Percentiles rank a stretch among this genome's conserved stretches.
Evolutionary conservation across 2,888 invertebrate genomes (phyloP).

Genomic region (Sabellastarte sp.): DNA sequence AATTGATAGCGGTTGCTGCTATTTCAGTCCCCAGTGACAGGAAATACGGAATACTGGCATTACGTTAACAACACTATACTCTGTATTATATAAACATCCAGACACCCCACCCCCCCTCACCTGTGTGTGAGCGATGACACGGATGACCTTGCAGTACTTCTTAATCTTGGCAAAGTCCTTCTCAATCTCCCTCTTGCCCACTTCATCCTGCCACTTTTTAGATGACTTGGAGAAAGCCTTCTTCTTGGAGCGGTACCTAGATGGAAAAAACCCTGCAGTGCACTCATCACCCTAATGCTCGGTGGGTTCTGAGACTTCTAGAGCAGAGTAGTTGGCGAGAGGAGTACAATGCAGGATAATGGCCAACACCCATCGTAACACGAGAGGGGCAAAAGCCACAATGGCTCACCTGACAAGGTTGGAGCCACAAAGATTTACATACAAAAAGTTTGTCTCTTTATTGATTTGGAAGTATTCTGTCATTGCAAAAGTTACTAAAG

Average conservation of each 20-base stretch:
- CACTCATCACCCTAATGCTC: constrained; percentile 5
- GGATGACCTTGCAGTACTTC: constrained; percentile 95
- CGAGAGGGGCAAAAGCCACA: constrained; percentile 1
- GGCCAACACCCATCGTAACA: constrained; percentile 1
- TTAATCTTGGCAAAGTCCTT: constrained; percentile 95
- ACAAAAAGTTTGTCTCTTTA: no score
- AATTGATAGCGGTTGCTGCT: no score
- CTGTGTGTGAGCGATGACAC: constrained; percentile 97
- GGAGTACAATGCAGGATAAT: not conserved
- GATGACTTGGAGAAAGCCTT: constrained; percentile 98
- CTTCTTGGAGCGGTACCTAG: constrained; percentile 99
- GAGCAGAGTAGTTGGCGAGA: not conserved
- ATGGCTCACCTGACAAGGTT: not conserved
- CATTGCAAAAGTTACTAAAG: no score
- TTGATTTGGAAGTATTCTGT: no score
- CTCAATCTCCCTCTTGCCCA: constrained; percentile 95
- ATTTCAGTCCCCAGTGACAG: no score
- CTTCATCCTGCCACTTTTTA: constrained; percentile 98
- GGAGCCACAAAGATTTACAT: no score
- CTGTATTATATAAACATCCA: no score
- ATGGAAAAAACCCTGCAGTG: not conserved
- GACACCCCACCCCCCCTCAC: no score
- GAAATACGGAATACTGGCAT: no score
- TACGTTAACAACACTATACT: no score
- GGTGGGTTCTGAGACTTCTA: not conserved